Base-by-base conservation (phyloP, 2,113 vertebrate genomes). In the Phainopepla nitens region DNA sequence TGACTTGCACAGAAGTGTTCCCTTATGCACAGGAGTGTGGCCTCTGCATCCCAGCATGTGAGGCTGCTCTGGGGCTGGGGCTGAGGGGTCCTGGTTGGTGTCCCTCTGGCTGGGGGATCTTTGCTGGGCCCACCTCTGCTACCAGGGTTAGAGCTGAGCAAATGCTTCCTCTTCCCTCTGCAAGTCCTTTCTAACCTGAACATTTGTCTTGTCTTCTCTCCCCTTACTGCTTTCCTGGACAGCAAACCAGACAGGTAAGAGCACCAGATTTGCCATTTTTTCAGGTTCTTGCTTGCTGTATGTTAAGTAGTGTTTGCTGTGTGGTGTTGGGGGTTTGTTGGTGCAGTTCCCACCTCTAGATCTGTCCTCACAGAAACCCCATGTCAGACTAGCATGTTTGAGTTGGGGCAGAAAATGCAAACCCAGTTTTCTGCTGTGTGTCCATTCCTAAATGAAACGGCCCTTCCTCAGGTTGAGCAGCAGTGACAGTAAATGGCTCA, bases 231-330 rank as follows among this genome's bases (percentile, higher is more conserved):
- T 98, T 97, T 85, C 95, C 97, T 98, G 98, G 98, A 98, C 99
- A 99, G 99, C 98, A 99, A 99, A 96, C 99, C 99, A 87, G 99
- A 99, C 98, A 99, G 99, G 99, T 99, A 98, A 99, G 99, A 79
- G 39, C 82, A 65, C 44, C 36, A 57, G 77, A 84, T 94, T 94
- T 93, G 89, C 58, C 45, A 5, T 89, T 94, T 95, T 2, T 54
- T 88, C 24, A 89, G 88, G 89, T 54, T 95, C 68, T 78, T 75
- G 42, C 49, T 53, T 77, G 88, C 82, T 86, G 60, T 77, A 58
- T 62, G 41, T 69, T 65, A 42, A 81, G 53, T 21, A 44, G 56
- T 29, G 51, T 13, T 83, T 35, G 20, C 66, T 91, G 35, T 65
- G 41, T 64, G 88, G 64, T 49, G 88, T 4, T 68, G 87, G 77